A percentile compares a stretch with the other conserved stretches of the same genome.
phyloP scores from a whole-genome alignment of 2,888 invertebrate species.

The Pantelozetes paolii region DNA sequence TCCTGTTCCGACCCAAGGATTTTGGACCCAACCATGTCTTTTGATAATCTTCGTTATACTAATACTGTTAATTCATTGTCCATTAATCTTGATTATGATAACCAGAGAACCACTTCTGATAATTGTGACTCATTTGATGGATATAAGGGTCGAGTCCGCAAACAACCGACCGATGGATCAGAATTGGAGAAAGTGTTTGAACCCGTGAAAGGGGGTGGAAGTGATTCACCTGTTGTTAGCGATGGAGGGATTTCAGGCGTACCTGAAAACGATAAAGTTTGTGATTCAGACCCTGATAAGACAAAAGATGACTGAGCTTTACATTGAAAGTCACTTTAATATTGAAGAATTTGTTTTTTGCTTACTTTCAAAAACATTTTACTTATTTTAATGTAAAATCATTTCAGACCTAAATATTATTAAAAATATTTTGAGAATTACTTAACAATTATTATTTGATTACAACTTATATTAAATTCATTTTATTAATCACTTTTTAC shows the following conservation, averaged over 20 bases:
- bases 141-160: not conserved
- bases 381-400: no score
- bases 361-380: no score
- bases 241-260: not conserved
- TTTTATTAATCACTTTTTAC: no score
- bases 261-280: not conserved
- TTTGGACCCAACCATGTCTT: not conserved
- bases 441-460: no score
- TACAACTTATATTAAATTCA: no score
- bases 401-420: no score
- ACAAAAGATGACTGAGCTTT: no score
- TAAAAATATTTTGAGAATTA: no score
- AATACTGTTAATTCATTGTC: constrained; percentile 29
- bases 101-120: constrained; percentile 15
- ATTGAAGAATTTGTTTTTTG: no score
- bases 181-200: constrained; percentile 7
- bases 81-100: constrained; percentile 34
- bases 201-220: not conserved
- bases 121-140: constrained; percentile 28
- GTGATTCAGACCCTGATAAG: not conserved
- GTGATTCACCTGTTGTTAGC: not conserved
- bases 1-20: not conserved
- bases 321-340: no score
- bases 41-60: constrained; percentile 20
- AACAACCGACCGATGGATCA: not conserved